These are phyloP conservation scores for Colossoma macropomum DNA, from an alignment of 2,113 vertebrate genomes.

Conservation along the genomic window DNA sequence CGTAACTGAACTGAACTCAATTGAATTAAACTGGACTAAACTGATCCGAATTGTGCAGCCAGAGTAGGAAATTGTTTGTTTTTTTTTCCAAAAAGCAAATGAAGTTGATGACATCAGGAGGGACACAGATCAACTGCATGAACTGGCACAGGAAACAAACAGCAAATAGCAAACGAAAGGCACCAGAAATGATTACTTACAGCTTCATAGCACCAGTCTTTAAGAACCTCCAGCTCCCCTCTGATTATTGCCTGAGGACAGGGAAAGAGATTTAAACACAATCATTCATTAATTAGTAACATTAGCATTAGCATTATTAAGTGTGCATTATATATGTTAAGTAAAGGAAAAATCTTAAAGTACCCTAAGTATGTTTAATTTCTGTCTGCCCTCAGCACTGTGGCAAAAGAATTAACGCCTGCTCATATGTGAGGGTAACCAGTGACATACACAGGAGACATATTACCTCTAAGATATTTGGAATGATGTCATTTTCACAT, in stretches of 20 bases:
- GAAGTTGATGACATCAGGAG: too few relatives aligned
- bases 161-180: neutral
- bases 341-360: too few relatives aligned
- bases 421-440: neutral
- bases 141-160: neutral
- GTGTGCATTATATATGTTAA: too few relatives aligned
- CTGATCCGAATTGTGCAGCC: too few relatives aligned
- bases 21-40: neutral
- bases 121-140: neutral
- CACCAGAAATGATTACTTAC: conserved; percentile 71
- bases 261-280: neutral
- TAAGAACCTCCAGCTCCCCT: conserved; percentile 94
- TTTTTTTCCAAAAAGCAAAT: neutral
- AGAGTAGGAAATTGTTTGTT: too few relatives aligned
- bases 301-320: neutral
- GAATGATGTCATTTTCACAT: conserved; percentile 90
- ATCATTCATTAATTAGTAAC: too few relatives aligned
- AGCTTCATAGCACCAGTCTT: conserved; percentile 96
- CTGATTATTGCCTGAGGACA: conserved; percentile 86
- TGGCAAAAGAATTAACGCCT: neutral
- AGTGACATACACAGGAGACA: neutral
- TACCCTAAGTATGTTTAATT: too few relatives aligned
- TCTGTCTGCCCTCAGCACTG: neutral
- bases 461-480: conserved; percentile 88
- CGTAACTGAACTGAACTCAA: neutral